Conservation (phyloP, 2,797 vertebrate genomes). For the Pelobates cultripes region DNA sequence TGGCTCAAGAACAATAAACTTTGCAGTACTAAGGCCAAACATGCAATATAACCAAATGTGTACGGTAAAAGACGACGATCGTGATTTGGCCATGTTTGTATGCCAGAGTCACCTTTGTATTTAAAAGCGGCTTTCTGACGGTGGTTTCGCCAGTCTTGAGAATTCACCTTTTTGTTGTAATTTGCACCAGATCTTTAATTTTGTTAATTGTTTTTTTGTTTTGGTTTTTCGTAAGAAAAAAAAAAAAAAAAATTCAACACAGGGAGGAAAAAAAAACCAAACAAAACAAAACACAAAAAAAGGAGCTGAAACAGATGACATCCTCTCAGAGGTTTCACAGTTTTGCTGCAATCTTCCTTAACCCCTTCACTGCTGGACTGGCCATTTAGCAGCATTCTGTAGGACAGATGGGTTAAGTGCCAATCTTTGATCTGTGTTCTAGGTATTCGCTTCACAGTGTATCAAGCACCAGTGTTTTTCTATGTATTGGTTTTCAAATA, state of each 20-base stretch:
- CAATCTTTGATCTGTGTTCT: constrained; percentile 81
- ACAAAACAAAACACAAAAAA: background rate
- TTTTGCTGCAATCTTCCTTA: constrained; percentile 14
- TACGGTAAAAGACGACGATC: background rate
- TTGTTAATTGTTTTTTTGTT: no score
- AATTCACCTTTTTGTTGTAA: background rate
- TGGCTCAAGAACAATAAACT: background rate
- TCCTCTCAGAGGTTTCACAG: constrained; percentile 23
- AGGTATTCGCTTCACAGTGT: constrained; percentile 90
- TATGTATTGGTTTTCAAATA: constrained; percentile 85
- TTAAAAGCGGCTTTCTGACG: background rate
- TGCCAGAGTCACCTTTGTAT: background rate
- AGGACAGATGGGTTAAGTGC: constrained; percentile 64
- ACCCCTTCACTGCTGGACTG: constrained; percentile 2
- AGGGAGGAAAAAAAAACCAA: background rate
- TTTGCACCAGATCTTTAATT: background rate
- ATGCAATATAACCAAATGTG: background rate
- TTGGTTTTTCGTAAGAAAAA: background rate
- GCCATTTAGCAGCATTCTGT: background rate
- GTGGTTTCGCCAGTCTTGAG: background rate
- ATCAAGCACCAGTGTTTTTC: constrained; percentile 95
- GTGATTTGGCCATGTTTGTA: background rate
- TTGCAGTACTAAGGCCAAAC: background rate
- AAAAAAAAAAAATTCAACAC: background rate
- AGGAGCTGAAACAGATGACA: constrained; percentile 18